Percentiles rank a stretch among this genome's conserved stretches.
These are phyloP conservation scores for Triops cancriformis DNA, from an alignment of 1,140 invertebrate genomes.

Conservation along the genomic window DNA sequence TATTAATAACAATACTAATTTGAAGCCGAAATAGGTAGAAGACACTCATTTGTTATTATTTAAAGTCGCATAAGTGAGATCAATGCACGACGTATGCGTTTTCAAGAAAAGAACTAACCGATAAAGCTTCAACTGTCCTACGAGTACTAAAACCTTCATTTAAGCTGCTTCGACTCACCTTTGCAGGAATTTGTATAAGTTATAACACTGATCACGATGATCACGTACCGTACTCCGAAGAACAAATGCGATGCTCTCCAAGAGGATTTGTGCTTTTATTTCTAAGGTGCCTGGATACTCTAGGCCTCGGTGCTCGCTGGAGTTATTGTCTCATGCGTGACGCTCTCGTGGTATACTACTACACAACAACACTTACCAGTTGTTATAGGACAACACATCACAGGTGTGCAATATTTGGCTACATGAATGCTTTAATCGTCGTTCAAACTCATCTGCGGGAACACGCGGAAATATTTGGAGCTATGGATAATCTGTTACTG, in stretches of 20 bases:
- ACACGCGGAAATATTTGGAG: background rate
- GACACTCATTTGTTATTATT: too few species aligned
- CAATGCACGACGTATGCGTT: background rate
- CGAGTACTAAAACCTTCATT: background rate
- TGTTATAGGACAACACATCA: background rate
- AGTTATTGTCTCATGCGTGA: conserved; percentile 1
- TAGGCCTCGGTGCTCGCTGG: background rate
- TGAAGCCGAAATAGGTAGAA: too few species aligned
- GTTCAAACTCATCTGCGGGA: background rate
- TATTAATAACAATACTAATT: background rate
- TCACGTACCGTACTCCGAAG: background rate
- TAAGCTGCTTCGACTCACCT: background rate
- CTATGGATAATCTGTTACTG: too few species aligned
- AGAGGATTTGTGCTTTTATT: background rate
- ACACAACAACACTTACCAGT: background rate
- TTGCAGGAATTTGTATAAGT: background rate
- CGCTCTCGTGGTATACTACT: background rate
- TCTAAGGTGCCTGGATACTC: background rate
- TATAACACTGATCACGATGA: background rate
- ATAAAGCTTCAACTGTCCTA: background rate
- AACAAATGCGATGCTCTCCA: background rate
- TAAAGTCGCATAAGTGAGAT: too few species aligned
- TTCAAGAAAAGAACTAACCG: background rate
- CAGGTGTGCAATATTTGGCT: background rate
- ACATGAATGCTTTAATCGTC: background rate